These are phyloP conservation scores for Cetoscarus ocellatus DNA, from an alignment of 2,797 vertebrate genomes.

Conservation along the genomic window DNA sequence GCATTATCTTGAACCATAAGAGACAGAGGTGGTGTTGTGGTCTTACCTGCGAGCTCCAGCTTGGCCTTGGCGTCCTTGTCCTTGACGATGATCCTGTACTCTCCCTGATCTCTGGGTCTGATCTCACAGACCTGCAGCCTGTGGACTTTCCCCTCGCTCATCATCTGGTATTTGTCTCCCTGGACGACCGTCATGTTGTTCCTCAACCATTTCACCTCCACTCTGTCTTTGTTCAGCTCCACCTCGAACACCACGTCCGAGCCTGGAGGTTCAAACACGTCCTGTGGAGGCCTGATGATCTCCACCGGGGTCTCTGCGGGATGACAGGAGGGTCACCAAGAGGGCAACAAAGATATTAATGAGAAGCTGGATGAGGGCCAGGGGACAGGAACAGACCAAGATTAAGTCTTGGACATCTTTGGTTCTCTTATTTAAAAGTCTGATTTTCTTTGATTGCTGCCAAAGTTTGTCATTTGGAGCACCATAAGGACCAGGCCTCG, in stretches of 20 bases:
- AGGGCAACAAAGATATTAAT: background rate
- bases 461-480: background rate
- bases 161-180: conserved; percentile 99
- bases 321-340: conserved; percentile 5
- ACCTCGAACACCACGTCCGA: conserved; percentile 93
- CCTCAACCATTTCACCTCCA: conserved; percentile 96
- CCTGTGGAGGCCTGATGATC: conserved; percentile 94
- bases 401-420: too few species aligned
- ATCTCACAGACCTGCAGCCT: conserved; percentile 96
- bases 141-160: conserved; percentile 97
- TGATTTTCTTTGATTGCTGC: too few species aligned
- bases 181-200: conserved; percentile 98
- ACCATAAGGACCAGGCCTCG: background rate
- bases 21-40: background rate
- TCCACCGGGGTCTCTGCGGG: conserved; percentile 93
- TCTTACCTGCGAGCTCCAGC: conserved; percentile 94
- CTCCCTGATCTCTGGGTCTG: conserved; percentile 94
- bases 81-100: conserved; percentile 96
- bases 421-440: too few species aligned
- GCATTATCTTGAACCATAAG: too few species aligned
- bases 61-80: conserved; percentile 98
- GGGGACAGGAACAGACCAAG: too few species aligned
- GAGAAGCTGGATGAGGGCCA: too few species aligned
- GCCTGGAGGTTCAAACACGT: conserved; percentile 92
- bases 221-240: conserved; percentile 96